phyloP scores from a whole-genome alignment of 1,140 invertebrate genomes.

The Dendroctonus ponderosae region DNA sequence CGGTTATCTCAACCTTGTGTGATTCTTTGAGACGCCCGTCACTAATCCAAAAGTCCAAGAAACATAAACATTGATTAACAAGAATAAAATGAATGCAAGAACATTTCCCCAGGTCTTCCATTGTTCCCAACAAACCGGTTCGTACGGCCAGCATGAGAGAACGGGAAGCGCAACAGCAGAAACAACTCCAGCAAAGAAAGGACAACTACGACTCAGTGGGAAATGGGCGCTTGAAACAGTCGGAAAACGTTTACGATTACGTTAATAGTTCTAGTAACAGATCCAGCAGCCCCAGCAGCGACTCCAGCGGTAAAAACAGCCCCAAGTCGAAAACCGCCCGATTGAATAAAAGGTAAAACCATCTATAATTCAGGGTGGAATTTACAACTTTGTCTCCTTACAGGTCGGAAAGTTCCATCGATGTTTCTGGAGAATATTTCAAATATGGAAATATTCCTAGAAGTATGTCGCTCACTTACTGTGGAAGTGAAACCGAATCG shows the following conservation, averaged over 20 bases:
- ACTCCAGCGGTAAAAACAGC: constrained; percentile 53
- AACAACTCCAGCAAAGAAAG: constrained; percentile 51
- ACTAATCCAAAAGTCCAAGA: background rate
- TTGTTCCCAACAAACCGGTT: constrained; percentile 76
- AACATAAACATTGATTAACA: background rate
- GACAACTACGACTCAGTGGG: constrained; percentile 42
- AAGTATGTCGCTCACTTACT: constrained; percentile 70
- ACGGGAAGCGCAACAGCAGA: constrained; percentile 62
- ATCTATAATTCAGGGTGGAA: background rate
- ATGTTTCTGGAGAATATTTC: constrained; percentile 51
- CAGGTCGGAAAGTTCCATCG: constrained; percentile 54
- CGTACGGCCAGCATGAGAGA: constrained; percentile 79
- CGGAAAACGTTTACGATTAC: constrained; percentile 65
- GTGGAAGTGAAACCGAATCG: constrained; percentile 76
- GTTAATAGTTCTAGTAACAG: constrained; percentile 50
- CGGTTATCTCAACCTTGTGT: too few relatives aligned
- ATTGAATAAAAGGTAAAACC: constrained; percentile 44
- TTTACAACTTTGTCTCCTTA: background rate
- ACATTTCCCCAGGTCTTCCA: constrained; percentile 53
- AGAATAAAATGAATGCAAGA: background rate
- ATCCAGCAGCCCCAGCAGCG: constrained; percentile 66
- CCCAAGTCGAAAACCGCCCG: constrained; percentile 36
- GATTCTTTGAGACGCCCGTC: too few relatives aligned
- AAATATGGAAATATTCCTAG: constrained; percentile 54
- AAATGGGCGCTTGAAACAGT: constrained; percentile 50